phyloP scores from a whole-genome alignment of 2,797 vertebrate genomes.

The Aphelocoma californica region DNA sequence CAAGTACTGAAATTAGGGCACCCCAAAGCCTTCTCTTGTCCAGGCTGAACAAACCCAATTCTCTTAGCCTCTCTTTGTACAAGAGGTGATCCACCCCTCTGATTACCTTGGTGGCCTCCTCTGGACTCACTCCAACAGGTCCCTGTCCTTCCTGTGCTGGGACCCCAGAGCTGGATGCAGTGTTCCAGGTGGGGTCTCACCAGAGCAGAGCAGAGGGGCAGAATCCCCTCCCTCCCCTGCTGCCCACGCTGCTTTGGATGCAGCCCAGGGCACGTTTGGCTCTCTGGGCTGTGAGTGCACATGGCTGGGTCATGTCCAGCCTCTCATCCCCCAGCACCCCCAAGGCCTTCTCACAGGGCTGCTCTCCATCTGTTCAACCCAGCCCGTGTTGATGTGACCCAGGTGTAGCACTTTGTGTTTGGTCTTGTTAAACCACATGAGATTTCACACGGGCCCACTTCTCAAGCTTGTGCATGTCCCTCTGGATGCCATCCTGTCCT shows the following conservation, averaged over 20 bases:
- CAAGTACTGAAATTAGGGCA: not conserved
- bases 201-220: not conserved
- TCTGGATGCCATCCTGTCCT: not conserved
- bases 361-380: not conserved
- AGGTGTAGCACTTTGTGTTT: not conserved
- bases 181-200: not conserved
- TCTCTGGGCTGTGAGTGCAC: not conserved
- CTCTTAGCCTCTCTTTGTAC: fast-evolving
- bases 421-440: not conserved
- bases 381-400: fast-evolving
- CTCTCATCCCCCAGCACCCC: not conserved
- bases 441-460: not conserved
- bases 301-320: not conserved
- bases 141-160: not conserved
- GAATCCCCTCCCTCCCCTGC: not conserved
- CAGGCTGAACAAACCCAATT: not conserved
- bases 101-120: not conserved
- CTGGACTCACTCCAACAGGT: fast-evolving
- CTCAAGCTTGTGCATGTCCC: not conserved
- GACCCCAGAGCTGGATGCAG: not conserved
- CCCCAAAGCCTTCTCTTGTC: not conserved
- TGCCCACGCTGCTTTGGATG: not conserved
- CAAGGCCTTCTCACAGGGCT: not conserved
- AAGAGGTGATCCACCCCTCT: not conserved
- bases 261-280: not conserved